Conservation (phyloP, 2,113 vertebrate genomes). For the Entosphenus tridentatus region DNA sequence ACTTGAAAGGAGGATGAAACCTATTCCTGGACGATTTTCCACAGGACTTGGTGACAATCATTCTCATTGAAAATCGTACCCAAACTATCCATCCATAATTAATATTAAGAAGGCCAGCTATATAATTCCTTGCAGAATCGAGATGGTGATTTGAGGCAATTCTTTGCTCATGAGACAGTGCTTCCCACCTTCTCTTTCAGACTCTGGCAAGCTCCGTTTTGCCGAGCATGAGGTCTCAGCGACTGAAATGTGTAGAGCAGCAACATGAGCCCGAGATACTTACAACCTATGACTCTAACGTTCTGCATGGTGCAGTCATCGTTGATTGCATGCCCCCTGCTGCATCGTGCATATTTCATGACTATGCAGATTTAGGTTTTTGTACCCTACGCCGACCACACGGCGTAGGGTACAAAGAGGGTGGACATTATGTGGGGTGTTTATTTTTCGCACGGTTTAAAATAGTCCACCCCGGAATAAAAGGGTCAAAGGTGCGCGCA, state of each 20-base stretch:
- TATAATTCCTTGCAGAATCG: too few relatives aligned
- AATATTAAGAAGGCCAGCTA: too few relatives aligned
- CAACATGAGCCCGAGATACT: background rate
- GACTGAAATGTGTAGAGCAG: background rate
- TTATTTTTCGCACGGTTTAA: background rate
- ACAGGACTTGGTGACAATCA: too few relatives aligned
- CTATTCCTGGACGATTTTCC: too few relatives aligned
- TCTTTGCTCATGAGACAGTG: background rate
- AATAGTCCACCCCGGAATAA: background rate
- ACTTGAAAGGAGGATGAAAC: too few relatives aligned
- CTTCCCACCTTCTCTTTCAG: background rate
- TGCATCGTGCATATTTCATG: background rate
- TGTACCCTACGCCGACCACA: background rate
- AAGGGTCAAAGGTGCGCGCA: background rate
- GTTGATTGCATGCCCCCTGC: background rate
- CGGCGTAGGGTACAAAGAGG: background rate
- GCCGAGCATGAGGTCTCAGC: background rate
- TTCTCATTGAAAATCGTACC: too few relatives aligned
- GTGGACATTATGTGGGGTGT: background rate
- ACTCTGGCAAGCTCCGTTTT: background rate
- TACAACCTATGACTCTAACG: slow-evolving; percentile 2
- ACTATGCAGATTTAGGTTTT: background rate
- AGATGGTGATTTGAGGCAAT: too few relatives aligned
- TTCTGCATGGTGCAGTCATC: slow-evolving; percentile 5
- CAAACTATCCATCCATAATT: too few relatives aligned